Base-by-base conservation (phyloP, 2,113 vertebrate genomes). In the Macheiramphus alcinus region DNA sequence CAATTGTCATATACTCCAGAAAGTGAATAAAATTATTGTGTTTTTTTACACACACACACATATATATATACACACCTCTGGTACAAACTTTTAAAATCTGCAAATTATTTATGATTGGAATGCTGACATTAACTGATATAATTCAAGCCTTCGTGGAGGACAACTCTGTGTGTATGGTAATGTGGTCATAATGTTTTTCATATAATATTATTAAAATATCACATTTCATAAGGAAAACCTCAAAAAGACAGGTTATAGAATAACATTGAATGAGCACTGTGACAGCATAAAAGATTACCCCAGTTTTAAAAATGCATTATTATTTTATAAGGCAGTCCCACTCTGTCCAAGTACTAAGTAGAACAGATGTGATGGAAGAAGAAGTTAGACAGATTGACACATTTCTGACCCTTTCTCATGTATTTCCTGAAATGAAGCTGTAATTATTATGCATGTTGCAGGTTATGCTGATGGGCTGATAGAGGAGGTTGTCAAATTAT, bases 361-460 rank as follows among this genome's bases (percentile, higher is more conserved):
- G 81, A 94, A 95, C 52, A 94, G 94, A 94, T 96, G 91, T 72
- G 86, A 58, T 74, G 10, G 80, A 85, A 86, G 76, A 83, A 93
- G 26, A 13, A 83, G 40, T 78, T 85, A 80, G 92, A 87, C 50
- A 93, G 56, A 87, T 58, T 96, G 92, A 78, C 78, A 96, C 25
- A 78, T 92, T 93, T 82, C 73, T 94, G 80, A 94, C 91, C 86
- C 67, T 50, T 87, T 93, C 84, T 80, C n/a, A 72, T 62, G 65
- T 68, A n/a, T 94, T 94, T 92, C 45, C 73, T 76, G 42, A 86
- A 94, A 95, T 68, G 83, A 85, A 95, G 34, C 52, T 79, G 65
- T 86, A 96, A 97, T 97, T 95, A 93, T 92, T 94, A 95, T 97
- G 93, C 96, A 89, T 85, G 91, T 96, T 97, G 92, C 70, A 91